Conservation (phyloP, 1,140 invertebrate species). For the Lutraria rhynchaena region DNA sequence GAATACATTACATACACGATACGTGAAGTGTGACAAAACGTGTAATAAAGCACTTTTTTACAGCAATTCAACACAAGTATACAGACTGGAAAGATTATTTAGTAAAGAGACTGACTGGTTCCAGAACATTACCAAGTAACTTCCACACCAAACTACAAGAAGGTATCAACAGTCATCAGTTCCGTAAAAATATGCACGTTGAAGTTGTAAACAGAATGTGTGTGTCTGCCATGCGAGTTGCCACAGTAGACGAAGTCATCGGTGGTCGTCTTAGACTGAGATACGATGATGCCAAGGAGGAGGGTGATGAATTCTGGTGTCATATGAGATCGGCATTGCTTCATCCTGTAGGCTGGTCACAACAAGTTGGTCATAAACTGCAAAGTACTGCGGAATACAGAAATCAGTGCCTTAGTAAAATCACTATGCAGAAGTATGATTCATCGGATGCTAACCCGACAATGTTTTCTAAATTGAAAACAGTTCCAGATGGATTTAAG, state of each 20-base stretch:
- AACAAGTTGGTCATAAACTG: constrained; percentile 90
- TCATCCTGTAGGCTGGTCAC: constrained; percentile 97
- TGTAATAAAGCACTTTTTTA: background rate
- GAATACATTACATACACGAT: too few relatives aligned
- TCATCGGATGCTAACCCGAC: constrained; percentile 89
- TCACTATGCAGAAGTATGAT: constrained; percentile 83
- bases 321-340: constrained; percentile 97
- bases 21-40: too few relatives aligned
- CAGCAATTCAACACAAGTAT: constrained; percentile 91
- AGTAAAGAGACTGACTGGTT: constrained; percentile 94
- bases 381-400: constrained; percentile 86
- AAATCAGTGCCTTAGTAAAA: constrained; percentile 80
- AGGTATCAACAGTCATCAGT: constrained; percentile 74
- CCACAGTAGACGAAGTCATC: constrained; percentile 93
- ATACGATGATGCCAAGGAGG: constrained; percentile 91
- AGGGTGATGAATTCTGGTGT: constrained; percentile 91
- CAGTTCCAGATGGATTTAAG: constrained; percentile 74
- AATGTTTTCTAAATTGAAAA: constrained; percentile 86
- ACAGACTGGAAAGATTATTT: constrained; percentile 98
- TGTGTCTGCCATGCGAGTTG: constrained; percentile 95
- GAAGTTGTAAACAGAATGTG: constrained; percentile 98
- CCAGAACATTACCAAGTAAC: constrained; percentile 94
- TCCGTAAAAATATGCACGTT: constrained; percentile 89
- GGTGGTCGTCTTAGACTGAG: constrained; percentile 94
- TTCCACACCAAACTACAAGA: constrained; percentile 91